Evolutionary conservation across 2,797 vertebrate genomes (phyloP), one percentile per base, ranked within the genome.

Genomic region (Chelonia mydas): DNA sequence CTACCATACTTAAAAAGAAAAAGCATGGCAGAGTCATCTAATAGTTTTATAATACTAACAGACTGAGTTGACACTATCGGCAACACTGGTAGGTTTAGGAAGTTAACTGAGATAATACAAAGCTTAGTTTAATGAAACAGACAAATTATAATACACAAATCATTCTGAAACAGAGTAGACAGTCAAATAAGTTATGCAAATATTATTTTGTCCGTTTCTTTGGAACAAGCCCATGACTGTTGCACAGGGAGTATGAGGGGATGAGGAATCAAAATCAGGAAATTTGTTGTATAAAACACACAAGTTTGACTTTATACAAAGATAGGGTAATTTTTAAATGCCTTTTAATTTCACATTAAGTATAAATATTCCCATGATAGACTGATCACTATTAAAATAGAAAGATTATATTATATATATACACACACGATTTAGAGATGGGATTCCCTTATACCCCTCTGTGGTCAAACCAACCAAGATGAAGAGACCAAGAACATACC

Each of bases 201-300:
- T 37, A 59, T 53, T 78, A 87, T 15, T 95, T 78, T 97, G 94
- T 94, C 89, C 92, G 80, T 27, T 47, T 80, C 9, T 84, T 55
- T 82, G 74, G 92, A 95, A 90, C 37, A 61, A 41, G 54, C 31
- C 78, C 79, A 87, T 49, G 88, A 83, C 81, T 95, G 91, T 90
- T 94, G 81, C 93, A 37, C n/a, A 27, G 49, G 16, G 45, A 88
- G 55, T 55, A 33, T 33, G 76, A 81, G 37, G 27, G 88, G 94
- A 91, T 86, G 76, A 89, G 12, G 95, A 90, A 13, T 85, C 49
- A 7, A 68, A 94, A 79, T 53, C 1, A 92, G 81, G 91, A 50
- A 90, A 97, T 83, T 10, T 53, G 50, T 51, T 49, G 50, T 50
- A 83, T 78, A 45, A 89, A 89, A 92, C 74, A 77, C 5, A 93